phyloP scores from a whole-genome alignment of 2,797 vertebrate species.

The Tapera naevia region DNA sequence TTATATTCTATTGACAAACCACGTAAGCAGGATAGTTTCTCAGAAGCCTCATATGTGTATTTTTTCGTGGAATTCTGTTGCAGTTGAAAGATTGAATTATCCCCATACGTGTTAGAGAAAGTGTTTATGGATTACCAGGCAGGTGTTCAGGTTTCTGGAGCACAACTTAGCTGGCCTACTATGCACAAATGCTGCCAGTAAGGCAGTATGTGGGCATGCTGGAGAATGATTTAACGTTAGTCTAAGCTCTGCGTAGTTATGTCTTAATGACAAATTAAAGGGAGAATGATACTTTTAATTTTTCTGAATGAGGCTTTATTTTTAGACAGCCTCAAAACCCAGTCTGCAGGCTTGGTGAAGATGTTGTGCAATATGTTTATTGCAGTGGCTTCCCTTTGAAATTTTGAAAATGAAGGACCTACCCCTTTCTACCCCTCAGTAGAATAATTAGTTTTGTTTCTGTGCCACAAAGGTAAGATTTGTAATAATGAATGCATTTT shows the following conservation, averaged over 20 bases:
- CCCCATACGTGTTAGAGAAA: neutral
- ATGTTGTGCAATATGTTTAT: neutral
- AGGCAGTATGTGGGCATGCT: neutral
- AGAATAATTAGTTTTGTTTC: neutral
- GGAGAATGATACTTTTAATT: neutral
- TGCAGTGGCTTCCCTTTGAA: neutral
- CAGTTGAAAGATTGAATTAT: neutral
- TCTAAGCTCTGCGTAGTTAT: neutral
- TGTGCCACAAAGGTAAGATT: neutral
- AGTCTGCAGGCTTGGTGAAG: neutral
- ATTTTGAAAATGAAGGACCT: neutral
- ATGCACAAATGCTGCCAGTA: neutral
- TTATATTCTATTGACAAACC: slow-evolving; percentile 98
- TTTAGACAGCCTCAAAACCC: neutral
- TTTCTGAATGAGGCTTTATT: neutral
- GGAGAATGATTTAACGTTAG: neutral
- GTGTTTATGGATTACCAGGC: neutral
- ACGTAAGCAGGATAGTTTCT: slow-evolving; percentile 78
- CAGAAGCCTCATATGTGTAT: neutral
- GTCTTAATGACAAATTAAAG: neutral
- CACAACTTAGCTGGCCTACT: neutral
- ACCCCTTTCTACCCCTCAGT: neutral
- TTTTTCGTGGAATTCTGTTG: neutral
- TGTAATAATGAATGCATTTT: neutral
- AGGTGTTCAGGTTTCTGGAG: neutral